Evolutionary conservation across 2,113 vertebrate species (phyloP), one percentile per base, ranked within the genome.

Genomic region (Vireo altiloquus): DNA sequence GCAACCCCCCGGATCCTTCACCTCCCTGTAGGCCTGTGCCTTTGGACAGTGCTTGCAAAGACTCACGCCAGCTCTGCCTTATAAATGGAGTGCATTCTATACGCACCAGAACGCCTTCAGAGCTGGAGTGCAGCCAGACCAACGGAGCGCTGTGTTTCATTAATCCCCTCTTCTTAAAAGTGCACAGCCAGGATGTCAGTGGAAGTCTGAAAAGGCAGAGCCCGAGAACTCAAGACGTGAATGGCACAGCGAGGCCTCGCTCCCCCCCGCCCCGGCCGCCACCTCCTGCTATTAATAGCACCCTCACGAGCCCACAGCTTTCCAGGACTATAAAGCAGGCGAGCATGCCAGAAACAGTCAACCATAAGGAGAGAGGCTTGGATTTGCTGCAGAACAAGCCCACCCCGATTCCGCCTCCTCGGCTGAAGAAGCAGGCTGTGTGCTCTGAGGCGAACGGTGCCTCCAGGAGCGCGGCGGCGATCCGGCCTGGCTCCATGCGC

Each of bases 161-260:
- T 92, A 99, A 99, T 96, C 99, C 99, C 9, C 98, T 99, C 59
- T 99, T 99, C 95, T 98, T 99, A 81, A 99, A 99, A 98, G 98
- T 99, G 52, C 99, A 98, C 82, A 98, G 97, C 96, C 97, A 98
- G 90, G 98, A 98, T 94, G 96, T 97, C 86, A 70, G 96, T 70
- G 97, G 96, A 78, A 98, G 96, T 77, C 92, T 95, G 68, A 96
- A 96, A 77, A 89, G 97, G 82, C 94, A 95, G 71, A 94, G 95
- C 90, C 65, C 87, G 2, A 95, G 97, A 97, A 79, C 94, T 85
- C 91, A 82, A 94, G 96, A 96, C 5, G 91, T 75, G 95, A 97
- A 96, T 97, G 87, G 98, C 98, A 81, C 98, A 13, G 35, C 95
- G 82, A 57, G 98, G 97, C 50, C 98, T 97, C 88, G 98, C 96